A percentile compares a stretch with the other conserved stretches of the same genome.
Conservation (phyloP, 37 sponge, comb jelly and placozoan genomes). For the Oscarella lobularis region DNA sequence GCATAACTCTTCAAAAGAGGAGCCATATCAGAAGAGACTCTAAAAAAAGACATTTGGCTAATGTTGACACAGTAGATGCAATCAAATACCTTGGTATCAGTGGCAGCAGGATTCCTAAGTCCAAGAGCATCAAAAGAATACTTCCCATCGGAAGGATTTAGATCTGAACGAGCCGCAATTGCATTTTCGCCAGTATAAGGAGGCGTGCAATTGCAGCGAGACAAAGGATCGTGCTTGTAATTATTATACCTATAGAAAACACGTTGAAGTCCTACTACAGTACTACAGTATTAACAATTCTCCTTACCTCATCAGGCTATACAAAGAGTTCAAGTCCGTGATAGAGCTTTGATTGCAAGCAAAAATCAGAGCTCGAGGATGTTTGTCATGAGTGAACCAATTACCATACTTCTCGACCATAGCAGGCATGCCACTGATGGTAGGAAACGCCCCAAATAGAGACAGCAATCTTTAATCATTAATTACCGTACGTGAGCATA, state of each 20-base stretch:
- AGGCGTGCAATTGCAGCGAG: constrained; percentile 84
- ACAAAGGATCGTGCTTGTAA: constrained; percentile 80
- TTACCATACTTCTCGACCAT: constrained; percentile 66
- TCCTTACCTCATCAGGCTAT: constrained; percentile 80
- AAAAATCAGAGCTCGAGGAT: constrained; percentile 82
- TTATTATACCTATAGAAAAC: constrained; percentile 36
- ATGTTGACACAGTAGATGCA: no score
- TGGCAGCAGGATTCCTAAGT: constrained; percentile 78
- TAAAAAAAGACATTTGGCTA: not conserved
- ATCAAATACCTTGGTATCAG: constrained; percentile 80
- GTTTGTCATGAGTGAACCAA: constrained; percentile 64
- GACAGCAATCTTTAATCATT: not conserved
- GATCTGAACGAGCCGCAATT: constrained; percentile 83
- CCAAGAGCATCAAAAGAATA: constrained; percentile 69
- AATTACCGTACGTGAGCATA: not conserved
- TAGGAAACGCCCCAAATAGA: not conserved
- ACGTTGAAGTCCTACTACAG: no score
- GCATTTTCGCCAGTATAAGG: constrained; percentile 78
- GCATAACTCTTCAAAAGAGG: constrained; percentile 12
- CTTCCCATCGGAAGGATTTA: constrained; percentile 77
- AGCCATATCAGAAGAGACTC: no score
- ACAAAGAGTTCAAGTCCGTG: constrained; percentile 51
- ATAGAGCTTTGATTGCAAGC: constrained; percentile 59
- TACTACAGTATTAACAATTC: not conserved
- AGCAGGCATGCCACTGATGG: not conserved